A percentile compares a stretch with the other conserved stretches of the same genome.
Evolutionary conservation across 2,113 vertebrate species (phyloP).

Genomic region (Alouatta palliata): DNA sequence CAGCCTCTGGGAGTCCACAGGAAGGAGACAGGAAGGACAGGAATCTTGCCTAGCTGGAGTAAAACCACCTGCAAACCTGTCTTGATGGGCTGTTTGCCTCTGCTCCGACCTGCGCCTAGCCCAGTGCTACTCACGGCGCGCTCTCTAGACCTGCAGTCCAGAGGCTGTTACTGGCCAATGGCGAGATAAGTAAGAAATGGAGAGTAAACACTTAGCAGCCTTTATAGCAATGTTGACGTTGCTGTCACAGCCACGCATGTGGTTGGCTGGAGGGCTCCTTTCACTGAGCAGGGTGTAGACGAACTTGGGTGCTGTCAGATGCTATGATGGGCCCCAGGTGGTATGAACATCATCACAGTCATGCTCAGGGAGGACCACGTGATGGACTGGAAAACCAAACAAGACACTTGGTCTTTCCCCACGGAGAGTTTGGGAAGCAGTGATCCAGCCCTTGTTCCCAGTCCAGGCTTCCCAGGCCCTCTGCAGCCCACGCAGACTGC

Average conservation of each 20-base stretch:
- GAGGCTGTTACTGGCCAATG: neutral
- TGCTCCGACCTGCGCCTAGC: neutral
- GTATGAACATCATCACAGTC: neutral
- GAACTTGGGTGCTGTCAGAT: neutral
- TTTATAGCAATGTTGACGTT: neutral
- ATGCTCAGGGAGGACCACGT: neutral
- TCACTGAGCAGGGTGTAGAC: too few relatives aligned
- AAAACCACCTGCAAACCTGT: neutral
- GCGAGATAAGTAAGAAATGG: neutral
- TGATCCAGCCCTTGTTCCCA: neutral
- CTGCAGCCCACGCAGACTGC: neutral
- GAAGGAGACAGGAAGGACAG: neutral
- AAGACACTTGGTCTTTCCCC: neutral
- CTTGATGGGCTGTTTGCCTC: neutral
- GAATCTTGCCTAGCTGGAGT: neutral
- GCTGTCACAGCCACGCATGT: neutral
- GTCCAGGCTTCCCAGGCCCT: neutral
- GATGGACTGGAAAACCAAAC: neutral
- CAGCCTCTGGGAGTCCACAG: neutral
- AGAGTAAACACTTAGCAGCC: neutral
- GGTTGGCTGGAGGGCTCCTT: neutral
- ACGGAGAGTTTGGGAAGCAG: neutral
- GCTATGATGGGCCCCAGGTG: neutral
- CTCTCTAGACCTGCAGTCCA: neutral
- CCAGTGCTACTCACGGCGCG: too few relatives aligned